A percentile compares a stretch with the other conserved stretches of the same genome.
Evolutionary conservation across 1,140 invertebrate species (phyloP).

Genomic region (Monochamus saltuarius): DNA sequence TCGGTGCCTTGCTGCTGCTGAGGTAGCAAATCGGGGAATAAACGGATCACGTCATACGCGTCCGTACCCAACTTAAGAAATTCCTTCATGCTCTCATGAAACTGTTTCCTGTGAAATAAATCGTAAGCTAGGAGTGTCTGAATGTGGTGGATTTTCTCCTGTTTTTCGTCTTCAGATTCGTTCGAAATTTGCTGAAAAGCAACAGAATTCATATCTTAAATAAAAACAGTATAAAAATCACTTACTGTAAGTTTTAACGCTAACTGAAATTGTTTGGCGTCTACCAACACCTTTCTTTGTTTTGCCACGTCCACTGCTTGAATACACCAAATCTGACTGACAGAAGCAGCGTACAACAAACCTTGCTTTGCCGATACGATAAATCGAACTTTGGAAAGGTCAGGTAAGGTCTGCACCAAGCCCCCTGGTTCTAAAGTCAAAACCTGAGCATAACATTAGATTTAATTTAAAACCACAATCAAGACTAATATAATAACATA

Average conservation of each 20-base stretch:
- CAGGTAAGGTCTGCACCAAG: slow-evolving; percentile 74
- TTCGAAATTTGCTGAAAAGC: slow-evolving; percentile 78
- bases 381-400: slow-evolving; percentile 67
- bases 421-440: slow-evolving; percentile 65
- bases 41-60: slow-evolving; percentile 89
- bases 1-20: slow-evolving; percentile 57
- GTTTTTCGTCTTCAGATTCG: slow-evolving; percentile 77
- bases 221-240: slow-evolving; percentile 29
- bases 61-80: slow-evolving; percentile 88
- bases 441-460: slow-evolving; percentile 47
- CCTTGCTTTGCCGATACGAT: slow-evolving; percentile 70
- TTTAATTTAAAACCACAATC: neutral
- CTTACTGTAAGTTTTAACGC: slow-evolving; percentile 90
- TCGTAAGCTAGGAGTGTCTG: slow-evolving; percentile 89
- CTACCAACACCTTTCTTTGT: slow-evolving; percentile 80
- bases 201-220: slow-evolving; percentile 33
- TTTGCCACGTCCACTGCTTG: slow-evolving; percentile 73
- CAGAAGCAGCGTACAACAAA: slow-evolving; percentile 81
- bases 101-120: slow-evolving; percentile 85
- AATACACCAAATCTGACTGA: slow-evolving; percentile 85
- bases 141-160: slow-evolving; percentile 80
- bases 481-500: neutral
- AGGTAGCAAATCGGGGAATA: slow-evolving; percentile 88
- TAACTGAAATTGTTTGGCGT: slow-evolving; percentile 89
- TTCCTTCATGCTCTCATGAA: slow-evolving; percentile 85